Base-by-base conservation (phyloP, 2,797 vertebrate genomes). In the Muraenolepis orangiensis region DNA sequence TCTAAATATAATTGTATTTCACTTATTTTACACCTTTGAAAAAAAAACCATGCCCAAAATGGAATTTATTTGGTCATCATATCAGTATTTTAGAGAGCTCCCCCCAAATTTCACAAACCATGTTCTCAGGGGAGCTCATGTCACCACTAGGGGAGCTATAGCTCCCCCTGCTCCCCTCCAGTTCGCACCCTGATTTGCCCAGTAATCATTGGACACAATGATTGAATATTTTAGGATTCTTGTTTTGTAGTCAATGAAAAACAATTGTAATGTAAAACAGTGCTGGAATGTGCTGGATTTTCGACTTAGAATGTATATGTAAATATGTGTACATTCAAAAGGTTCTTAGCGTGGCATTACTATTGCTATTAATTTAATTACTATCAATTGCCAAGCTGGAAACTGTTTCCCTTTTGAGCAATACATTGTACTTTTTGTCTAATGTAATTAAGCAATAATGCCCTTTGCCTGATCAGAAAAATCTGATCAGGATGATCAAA, bases 391-490 rank as follows among this genome's bases (percentile, higher is more conserved):
- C 18, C 20, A 57, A 57, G 8, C 46, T 57, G 23, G 57, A 64
- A 12, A 64, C 11, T n/a, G 20, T 51, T 61, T 61, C 1, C 51
- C 51, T 23, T 26, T 61, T 6, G 7, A 61, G 51, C 20, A 23
- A 61, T 61, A 7, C n/a, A 8, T 61, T 12, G 10, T n/a, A 61
- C 23, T 61, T n/a, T 12, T 61, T 23, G n/a, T n/a, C n/a, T 23
- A n/a, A 61, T 61, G 20, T 23, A 61, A 61, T 61, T 61, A 61
- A 61, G 51, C 51, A 61, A 61, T 61, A 61, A 61, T 61, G 51
- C 8, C 23, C 51, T 61, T 61, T 23, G 10, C 51, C 51, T 61
- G 51, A 23, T 61, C 1, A n/a, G n/a, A 61, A 11, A 18, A 10
- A 23, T 23, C 2, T 61, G 18, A n/a, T n/a, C n/a, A n/a, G n/a